A percentile compares a stretch with the other conserved stretches of the same genome.
Evolutionary conservation across 2,113 vertebrate genomes (phyloP).

Genomic region (Hymenochirus boettgeri): DNA sequence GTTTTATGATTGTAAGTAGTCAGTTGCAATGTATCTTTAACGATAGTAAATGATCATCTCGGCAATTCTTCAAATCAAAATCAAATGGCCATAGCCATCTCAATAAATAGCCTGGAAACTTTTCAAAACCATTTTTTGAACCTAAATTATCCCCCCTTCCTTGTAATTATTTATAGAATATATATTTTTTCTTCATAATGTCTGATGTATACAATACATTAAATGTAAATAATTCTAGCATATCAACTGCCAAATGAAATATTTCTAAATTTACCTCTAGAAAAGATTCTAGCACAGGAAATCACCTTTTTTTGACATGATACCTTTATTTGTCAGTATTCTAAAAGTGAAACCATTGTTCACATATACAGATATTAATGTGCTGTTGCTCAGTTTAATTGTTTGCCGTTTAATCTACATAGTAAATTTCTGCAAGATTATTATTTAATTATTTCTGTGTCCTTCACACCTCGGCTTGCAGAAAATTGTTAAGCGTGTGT

Average conservation of each 20-base stretch:
- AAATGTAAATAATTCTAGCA: constrained; percentile 36
- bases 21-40: not conserved
- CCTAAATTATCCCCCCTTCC: too few species aligned
- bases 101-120: too few species aligned
- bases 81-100: too few species aligned
- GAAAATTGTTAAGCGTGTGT: constrained; percentile 18
- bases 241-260: constrained; percentile 17
- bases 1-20: not conserved
- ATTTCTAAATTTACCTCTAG: constrained; percentile 25
- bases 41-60: not conserved
- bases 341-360: constrained; percentile 21
- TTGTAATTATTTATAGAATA: too few species aligned
- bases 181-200: not conserved
- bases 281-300: constrained; percentile 27
- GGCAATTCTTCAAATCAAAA: too few species aligned
- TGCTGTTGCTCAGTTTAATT: constrained; percentile 34
- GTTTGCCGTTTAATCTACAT: not conserved
- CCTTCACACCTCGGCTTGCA: constrained; percentile 18
- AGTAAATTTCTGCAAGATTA: constrained; percentile 17
- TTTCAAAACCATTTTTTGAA: too few species aligned
- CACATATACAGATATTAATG: constrained; percentile 21
- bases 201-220: not conserved
- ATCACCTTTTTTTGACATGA: constrained; percentile 29
- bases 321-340: constrained; percentile 27
- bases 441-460: constrained; percentile 28